Conservation (phyloP, 2,888 invertebrate genomes). For the Arge pagana region DNA sequence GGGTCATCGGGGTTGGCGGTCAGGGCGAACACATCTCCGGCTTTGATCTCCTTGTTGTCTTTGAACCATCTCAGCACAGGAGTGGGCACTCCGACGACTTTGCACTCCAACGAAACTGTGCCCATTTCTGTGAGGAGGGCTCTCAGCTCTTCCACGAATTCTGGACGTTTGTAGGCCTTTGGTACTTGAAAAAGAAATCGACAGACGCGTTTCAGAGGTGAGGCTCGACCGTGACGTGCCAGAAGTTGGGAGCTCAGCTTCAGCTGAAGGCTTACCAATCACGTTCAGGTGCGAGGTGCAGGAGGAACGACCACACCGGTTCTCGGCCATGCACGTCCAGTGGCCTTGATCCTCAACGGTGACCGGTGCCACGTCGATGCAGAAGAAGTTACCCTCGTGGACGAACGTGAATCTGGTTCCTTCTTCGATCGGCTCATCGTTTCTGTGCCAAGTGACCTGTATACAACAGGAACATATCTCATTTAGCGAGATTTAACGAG, state of each 20-base stretch:
- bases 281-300: constrained; percentile 80
- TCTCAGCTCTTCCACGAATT: constrained; percentile 82
- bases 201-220: not conserved
- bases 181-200: constrained; percentile 65
- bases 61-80: constrained; percentile 78
- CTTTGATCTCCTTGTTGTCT: constrained; percentile 85
- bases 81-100: constrained; percentile 89
- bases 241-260: not conserved
- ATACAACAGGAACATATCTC: constrained; percentile 21
- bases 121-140: constrained; percentile 86
- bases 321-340: constrained; percentile 85
- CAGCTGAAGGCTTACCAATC: constrained; percentile 67
- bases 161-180: constrained; percentile 85
- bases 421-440: constrained; percentile 76
- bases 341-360: constrained; percentile 81
- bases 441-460: constrained; percentile 87
- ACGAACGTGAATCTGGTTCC: constrained; percentile 77
- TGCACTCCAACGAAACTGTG: constrained; percentile 88
- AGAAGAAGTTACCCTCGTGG: constrained; percentile 85
- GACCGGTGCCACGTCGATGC: constrained; percentile 81
- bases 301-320: constrained; percentile 73
- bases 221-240: no score
- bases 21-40: constrained; percentile 86
- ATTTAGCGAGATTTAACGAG: not conserved
- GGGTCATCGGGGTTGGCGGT: constrained; percentile 85